These are phyloP conservation scores for Prolemur simus DNA, from an alignment of 2,113 vertebrate species.

Conservation along the genomic window DNA sequence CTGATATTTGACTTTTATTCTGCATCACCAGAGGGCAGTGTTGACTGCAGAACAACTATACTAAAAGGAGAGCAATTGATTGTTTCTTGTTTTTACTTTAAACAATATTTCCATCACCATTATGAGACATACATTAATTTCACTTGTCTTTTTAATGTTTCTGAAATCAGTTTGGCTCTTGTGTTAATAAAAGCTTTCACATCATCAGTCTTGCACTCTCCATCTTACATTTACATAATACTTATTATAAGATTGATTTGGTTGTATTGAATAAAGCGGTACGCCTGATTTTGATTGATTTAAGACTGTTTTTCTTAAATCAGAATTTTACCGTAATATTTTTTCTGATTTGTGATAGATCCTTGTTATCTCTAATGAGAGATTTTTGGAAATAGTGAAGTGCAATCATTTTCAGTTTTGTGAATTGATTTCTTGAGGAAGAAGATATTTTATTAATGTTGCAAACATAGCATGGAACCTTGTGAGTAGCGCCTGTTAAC, in stretches of 20 bases:
- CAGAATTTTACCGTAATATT: slow-evolving; percentile 12
- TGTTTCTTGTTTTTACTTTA: slow-evolving; percentile 6
- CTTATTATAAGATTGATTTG: neutral
- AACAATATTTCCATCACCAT: slow-evolving; percentile 1
- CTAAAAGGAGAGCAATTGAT: neutral
- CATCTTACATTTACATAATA: neutral
- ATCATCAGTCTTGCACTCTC: neutral
- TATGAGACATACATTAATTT: neutral
- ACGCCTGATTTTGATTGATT: neutral
- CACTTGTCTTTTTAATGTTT: slow-evolving; percentile 38
- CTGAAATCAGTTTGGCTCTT: neutral
- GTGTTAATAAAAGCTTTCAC: neutral
- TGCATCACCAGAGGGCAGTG: slow-evolving; percentile 69
- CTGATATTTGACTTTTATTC: neutral
- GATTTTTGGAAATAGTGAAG: neutral
- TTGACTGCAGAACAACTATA: neutral
- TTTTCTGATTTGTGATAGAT: neutral
- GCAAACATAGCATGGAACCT: neutral
- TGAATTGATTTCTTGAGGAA: slow-evolving; percentile 3
- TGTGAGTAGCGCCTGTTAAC: neutral
- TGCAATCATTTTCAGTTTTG: slow-evolving; percentile 7
- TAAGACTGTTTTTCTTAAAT: slow-evolving; percentile 2
- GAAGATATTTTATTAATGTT: neutral
- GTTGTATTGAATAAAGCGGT: neutral
- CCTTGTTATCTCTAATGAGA: neutral